Conservation (phyloP, 2,113 vertebrate species). For the Actenoides hombroni region DNA sequence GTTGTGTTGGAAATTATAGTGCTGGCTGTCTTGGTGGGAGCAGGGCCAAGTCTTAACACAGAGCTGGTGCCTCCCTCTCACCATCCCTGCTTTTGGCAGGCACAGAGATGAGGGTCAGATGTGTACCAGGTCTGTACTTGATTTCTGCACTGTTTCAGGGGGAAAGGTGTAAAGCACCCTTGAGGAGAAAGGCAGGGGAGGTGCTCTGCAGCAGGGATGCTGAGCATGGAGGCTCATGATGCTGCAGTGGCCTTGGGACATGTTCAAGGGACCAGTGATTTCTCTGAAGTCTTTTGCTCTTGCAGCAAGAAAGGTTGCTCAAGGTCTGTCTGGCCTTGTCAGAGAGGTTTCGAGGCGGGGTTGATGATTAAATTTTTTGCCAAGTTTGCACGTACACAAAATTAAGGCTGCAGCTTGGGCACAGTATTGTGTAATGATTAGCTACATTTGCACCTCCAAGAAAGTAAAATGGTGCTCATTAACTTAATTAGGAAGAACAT, state of each 20-base stretch:
- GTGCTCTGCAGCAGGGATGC: background rate
- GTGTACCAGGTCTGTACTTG: background rate
- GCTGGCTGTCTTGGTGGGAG: background rate
- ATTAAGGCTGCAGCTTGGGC: background rate
- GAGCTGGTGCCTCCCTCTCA: background rate
- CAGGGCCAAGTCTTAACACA: background rate
- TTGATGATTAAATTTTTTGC: background rate
- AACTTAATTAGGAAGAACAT: background rate
- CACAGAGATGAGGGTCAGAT: background rate
- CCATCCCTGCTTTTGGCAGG: background rate
- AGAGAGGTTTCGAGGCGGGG: background rate
- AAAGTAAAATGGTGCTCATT: background rate
- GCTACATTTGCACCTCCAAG: background rate
- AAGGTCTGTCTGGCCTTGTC: background rate
- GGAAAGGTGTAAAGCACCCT: background rate
- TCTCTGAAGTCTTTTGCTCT: background rate
- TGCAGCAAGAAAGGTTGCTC: background rate
- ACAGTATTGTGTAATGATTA: background rate
- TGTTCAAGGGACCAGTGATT: background rate
- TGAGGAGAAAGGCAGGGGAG: background rate
- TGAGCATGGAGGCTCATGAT: background rate
- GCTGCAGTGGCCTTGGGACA: background rate
- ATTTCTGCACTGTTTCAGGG: background rate
- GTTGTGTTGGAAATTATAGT: background rate
- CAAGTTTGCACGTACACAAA: background rate